Evolutionary conservation across 2,888 invertebrate species (phyloP).

Genomic region (Lampropteryx suffumata): DNA sequence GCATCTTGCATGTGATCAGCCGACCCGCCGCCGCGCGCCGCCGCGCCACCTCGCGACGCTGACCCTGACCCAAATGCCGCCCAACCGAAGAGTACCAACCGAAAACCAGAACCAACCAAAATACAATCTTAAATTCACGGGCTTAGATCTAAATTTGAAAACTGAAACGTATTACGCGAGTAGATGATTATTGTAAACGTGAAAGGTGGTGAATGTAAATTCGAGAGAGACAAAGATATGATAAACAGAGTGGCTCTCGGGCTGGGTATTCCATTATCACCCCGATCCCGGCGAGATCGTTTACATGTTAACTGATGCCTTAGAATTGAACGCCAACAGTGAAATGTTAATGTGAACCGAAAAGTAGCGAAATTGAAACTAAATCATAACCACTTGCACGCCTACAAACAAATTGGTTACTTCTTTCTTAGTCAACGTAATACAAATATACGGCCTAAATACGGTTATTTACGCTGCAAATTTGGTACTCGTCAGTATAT

Average conservation of each 20-base stretch:
- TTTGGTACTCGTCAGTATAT: too few species aligned
- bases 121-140: constrained; percentile 11
- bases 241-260: constrained; percentile 20
- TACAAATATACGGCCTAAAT: too few species aligned
- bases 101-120: background rate
- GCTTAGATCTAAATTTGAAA: constrained; percentile 16
- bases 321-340: too few species aligned
- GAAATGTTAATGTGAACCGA: too few species aligned
- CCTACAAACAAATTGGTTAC: too few species aligned
- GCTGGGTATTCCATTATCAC: constrained; percentile 1
- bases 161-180: background rate
- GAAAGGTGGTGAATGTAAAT: constrained; percentile 25
- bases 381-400: too few species aligned
- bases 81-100: constrained; percentile 11
- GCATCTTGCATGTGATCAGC: constrained; percentile 24
- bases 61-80: constrained; percentile 25
- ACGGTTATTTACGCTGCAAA: too few species aligned
- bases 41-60: constrained; percentile 21
- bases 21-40: constrained; percentile 4
- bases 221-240: constrained; percentile 27
- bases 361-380: too few species aligned
- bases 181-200: constrained; percentile 1
- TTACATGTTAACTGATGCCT: background rate
- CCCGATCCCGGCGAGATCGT: background rate
- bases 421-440: too few species aligned